Base-by-base conservation (phyloP, 1,140 invertebrate species). In the Heterodera schachtii region DNA sequence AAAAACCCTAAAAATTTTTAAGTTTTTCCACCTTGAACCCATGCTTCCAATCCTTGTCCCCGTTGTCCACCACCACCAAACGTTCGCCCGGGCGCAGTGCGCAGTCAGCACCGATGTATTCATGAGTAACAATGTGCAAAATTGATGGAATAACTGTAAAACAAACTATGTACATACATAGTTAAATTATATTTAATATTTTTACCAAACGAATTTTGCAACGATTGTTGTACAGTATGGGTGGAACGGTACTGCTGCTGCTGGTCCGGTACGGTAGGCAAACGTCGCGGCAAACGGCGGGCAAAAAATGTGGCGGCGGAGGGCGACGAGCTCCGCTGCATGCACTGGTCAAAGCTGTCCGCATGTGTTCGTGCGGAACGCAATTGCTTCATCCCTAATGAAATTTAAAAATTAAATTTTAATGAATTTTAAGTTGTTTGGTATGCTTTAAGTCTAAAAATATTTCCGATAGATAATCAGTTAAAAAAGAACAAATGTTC, bases 31-130 rank as follows among this genome's bases (percentile, higher is more conserved):
- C 82, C 60, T 82, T 86, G 71, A 90, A 90, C 31, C 88, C 88
- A 78, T 89, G 89, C 9, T 86, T 77, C 88, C 88, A 89, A 67
- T 90, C 88, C 11, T 89, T 87, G 82, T 89, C 88, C 13, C 88
- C 88, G 79, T 90, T 89, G 75, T 89, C 89, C 11, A 89, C 86
- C 41, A 89, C 80, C 46, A 83, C 78, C 73, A 89, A 57, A 41
- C 89, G 80, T 43, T 89, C 86, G 0, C 88, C 88, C 7, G 90
- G 73, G 52, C 78, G 75, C 64, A 89, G 76, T 41, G 83, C n/a
- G 44, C 66, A 60, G 13, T 79, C 70, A 66, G 74, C 79, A 31
- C 31, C 57, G 19, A 64, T 60, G 73, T 90, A 89, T 71, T 89
- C 88, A 80, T 89, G 88, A 41, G 82, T 89, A 9, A 89, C 87